Evolutionary conservation across 2,113 vertebrate genomes (phyloP), one percentile per base, ranked within the genome.

Genomic region (Naja naja): DNA sequence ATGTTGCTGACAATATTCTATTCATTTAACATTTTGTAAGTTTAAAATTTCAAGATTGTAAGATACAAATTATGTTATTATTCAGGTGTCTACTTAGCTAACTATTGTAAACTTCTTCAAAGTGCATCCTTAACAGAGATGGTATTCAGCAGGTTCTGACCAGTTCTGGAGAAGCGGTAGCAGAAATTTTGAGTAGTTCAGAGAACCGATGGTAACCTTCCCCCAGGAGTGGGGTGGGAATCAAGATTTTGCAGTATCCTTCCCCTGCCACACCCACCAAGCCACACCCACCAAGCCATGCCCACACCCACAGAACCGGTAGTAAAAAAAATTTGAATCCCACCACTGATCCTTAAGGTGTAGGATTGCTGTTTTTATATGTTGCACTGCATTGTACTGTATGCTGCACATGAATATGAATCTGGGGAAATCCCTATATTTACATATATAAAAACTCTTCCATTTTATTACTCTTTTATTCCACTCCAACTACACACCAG

Each of bases 21-120:
- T 94, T 96, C 20, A 95, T 94, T 94, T 93, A 96, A 92, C 49
- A 58, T 91, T 85, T 95, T 94, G 91, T 89, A 91, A 92, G 89
- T 93, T 94, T 95, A 95, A 88, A 94, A 95, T 93, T 5, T 4
- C 93, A 93, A 96, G 94, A 64, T 8, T 55, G 25, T 89, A 89
- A 93, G 69, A 91, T 74, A 89, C 27, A 43, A 90, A 34, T 92
- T 89, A 49, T 43, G 34, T 14, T 30, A 0, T 2, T 5, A 16
- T 89, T 81, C 88, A 93, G 93, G 92, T 92, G 93, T 93, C 90
- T 0, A 0, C 52, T 60, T 39, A 92, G 45, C 22, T 88, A 34
- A 54, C 81, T 45, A 69, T 53, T 89, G n/a, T 25, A 56, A 91
- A 93, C 87, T 81, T 93, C 88, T 90, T 16, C 22, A 87, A 94